Evolutionary conservation across 2,888 invertebrate genomes (phyloP).

Genomic region (Drosophila kambysellisi): DNA sequence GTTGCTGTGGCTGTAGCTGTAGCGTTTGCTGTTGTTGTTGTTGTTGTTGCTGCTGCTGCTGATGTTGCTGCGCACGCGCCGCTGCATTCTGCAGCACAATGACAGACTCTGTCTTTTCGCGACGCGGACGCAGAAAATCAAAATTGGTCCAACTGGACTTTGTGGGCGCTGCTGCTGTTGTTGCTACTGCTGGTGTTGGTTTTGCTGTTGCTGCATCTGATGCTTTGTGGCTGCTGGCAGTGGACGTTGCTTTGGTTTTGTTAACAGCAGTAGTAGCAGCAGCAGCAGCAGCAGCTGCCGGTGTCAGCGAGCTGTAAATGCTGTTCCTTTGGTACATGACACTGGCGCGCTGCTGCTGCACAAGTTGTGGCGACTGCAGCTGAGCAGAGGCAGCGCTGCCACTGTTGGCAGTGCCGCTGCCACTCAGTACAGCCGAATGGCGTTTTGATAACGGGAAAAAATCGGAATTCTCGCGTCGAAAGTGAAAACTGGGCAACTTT

Average conservation of each 20-base stretch:
- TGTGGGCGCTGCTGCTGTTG: constrained; percentile 45
- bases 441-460: constrained; percentile 91
- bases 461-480: constrained; percentile 93
- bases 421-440: constrained; percentile 90
- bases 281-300: constrained; percentile 15
- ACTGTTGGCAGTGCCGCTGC: constrained; percentile 55
- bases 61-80: constrained; percentile 85
- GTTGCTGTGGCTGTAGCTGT: constrained; percentile 83
- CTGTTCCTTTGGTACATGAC: constrained; percentile 90
- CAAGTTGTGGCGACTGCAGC: constrained; percentile 83
- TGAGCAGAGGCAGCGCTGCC: constrained; percentile 44
- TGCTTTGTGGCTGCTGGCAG: constrained; percentile 34
- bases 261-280: constrained; percentile 22
- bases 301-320: constrained; percentile 64
- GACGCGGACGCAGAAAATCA: constrained; percentile 88
- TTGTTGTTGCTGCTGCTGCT: constrained; percentile 84
- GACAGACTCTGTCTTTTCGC: constrained; percentile 96
- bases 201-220: constrained; percentile 63
- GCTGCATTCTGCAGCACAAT: constrained; percentile 90
- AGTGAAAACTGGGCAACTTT: constrained; percentile 90
- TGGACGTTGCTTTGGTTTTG: constrained; percentile 44
- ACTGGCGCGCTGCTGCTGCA: constrained; percentile 88
- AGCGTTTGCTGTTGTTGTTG: constrained; percentile 83
- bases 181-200: constrained; percentile 13
- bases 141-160: constrained; percentile 83